These are phyloP conservation scores for human (Homo sapiens) DNA, from an alignment of 2,113 vertebrate genomes.

Conservation along the genomic window GRCh38 chr2:212469001-212469500, in stretches of 20 bases:
- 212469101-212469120: background rate
- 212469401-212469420: background rate
- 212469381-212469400: slow-evolving; percentile 2
- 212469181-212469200: background rate
- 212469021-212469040: background rate
- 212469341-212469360: background rate
- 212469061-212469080: background rate
- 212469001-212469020: background rate
- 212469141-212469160: background rate
- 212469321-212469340: background rate
- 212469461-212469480: background rate
- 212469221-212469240: background rate
- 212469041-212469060: background rate
- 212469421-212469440: background rate
- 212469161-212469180: background rate
- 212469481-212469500: background rate
- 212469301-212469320: background rate
- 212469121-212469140: background rate
- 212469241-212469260: slow-evolving; percentile 25
- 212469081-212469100: background rate
- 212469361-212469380: background rate
- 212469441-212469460: background rate
- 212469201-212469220: background rate
- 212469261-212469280: background rate
- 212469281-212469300: background rate